Base-by-base conservation (phyloP, 2,797 vertebrate genomes). In the Gadopsis marmoratus region DNA sequence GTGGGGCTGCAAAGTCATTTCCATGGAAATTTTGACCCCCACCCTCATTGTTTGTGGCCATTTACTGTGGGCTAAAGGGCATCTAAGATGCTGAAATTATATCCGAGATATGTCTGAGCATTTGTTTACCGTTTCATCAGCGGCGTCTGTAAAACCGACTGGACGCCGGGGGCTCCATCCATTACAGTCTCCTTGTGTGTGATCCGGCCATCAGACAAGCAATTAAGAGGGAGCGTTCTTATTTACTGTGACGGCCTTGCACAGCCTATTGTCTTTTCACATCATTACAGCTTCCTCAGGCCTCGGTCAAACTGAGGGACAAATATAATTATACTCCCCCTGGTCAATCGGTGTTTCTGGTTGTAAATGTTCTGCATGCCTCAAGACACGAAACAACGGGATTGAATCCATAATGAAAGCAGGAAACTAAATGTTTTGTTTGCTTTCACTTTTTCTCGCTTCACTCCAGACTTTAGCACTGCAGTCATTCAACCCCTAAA, bases 1-100 rank as follows among this genome's bases (percentile, higher is more conserved):
- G 7, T 35, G 19, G 11, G 1, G 31, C 63, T 29, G 65, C 8
- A 37, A 64, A 79, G 79, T 86, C 10, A 82, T 85, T 86, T 88
- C 80, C 71, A 82, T 89, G 79, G 66, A 79, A 83, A 85, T 77
- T 2, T 69, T 48, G 66, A 74, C 54, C 48, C 48, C 58, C 54
- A 11, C 50, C 58, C 23, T 0, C 0, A 9, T 66, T 86, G 78
- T 71, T 79, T 73, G 65, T 47, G 66, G n/a, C 51, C 41, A 39
- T 60, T 68, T 3, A 0, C 77, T 23, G 16, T 2, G 2, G 64
- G 54, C 11, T 50, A 76, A 80, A 84, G n/a, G 19, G 3, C 13
- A 2, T 0, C 10, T 47, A 48, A 83, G 19, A 78, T 4, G 26
- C 55, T 66, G 11, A 26, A 51, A 21, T 56, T 7, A 33, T 33